These are phyloP conservation scores for Ictalurus punctatus DNA, from an alignment of 2,113 vertebrate genomes.

Conservation along the genomic window DNA sequence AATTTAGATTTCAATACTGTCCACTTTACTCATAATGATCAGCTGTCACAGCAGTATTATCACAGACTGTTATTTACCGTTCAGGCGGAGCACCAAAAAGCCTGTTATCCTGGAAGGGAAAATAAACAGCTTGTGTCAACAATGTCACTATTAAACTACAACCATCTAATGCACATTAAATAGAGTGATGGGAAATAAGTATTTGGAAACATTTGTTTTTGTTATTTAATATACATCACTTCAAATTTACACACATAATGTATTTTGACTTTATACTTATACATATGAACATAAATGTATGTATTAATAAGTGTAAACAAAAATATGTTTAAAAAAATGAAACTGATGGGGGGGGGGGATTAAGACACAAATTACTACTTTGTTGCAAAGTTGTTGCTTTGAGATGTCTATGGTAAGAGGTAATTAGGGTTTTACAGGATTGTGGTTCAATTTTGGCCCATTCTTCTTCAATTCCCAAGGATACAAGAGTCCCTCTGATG, in stretches of 20 bases:
- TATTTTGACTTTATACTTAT: not conserved
- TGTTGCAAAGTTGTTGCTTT: not conserved
- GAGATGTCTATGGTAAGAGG: not conserved
- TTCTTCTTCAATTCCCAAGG: not conserved
- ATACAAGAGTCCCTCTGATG: not conserved
- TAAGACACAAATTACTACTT: not conserved
- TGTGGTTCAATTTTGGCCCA: not conserved
- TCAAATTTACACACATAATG: not conserved
- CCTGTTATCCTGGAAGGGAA: constrained; percentile 42
- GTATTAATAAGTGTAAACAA: not conserved
- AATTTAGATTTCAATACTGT: not conserved
- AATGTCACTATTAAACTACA: not conserved
- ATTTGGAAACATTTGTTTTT: not conserved
- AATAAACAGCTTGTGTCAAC: constrained; percentile 6
- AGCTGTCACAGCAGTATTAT: not conserved
- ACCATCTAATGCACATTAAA: not conserved
- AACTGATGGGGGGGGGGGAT: no score
- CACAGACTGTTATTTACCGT: constrained; percentile 45
- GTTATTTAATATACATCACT: not conserved
- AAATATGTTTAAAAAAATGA: not conserved
- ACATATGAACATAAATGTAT: not conserved
- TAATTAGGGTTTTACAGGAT: not conserved
- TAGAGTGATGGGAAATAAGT: not conserved
- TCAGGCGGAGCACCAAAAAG: constrained; percentile 36
- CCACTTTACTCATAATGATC: not conserved